Percentiles rank a stretch among this genome's conserved stretches.
These are phyloP conservation scores for Campylomormyrus tamandua DNA, from an alignment of 2,113 vertebrate genomes.

Conservation along the genomic window DNA sequence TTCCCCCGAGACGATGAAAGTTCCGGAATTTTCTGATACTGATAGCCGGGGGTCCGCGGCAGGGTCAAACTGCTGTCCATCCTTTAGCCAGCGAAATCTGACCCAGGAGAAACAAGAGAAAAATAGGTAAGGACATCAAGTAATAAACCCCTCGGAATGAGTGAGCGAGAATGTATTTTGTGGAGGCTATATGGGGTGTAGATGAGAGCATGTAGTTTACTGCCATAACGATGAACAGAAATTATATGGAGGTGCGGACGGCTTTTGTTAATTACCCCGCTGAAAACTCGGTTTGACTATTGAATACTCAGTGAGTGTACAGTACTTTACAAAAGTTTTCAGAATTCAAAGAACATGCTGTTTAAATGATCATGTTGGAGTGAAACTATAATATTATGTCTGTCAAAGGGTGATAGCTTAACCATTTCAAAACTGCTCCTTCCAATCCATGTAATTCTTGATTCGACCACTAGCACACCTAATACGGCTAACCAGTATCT, in stretches of 20 bases:
- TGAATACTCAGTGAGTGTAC: neutral
- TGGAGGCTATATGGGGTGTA: neutral
- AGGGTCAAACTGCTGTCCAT: conserved; percentile 49
- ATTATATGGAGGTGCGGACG: neutral
- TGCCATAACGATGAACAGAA: too few relatives aligned
- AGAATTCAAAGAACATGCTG: neutral
- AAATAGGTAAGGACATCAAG: neutral
- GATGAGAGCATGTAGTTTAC: neutral
- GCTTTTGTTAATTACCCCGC: neutral
- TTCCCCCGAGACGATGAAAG: conserved; percentile 31
- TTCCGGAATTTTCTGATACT: conserved; percentile 39
- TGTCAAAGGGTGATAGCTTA: neutral
- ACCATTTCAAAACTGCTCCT: neutral
- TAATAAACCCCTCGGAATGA: neutral
- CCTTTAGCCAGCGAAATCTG: conserved; percentile 77
- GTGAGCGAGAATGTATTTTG: neutral
- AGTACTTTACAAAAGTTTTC: neutral
- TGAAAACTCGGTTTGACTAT: neutral
- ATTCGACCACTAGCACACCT: neutral
- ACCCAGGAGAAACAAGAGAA: neutral
- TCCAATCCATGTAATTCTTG: neutral
- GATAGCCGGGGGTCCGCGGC: conserved; percentile 36
- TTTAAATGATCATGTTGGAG: neutral
- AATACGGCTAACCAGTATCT: neutral
- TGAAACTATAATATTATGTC: neutral